A percentile compares a stretch with the other conserved stretches of the same genome.
These are phyloP conservation scores for Echinometra lucunter DNA, from an alignment of 53 echinoderm and acorn worm species.

Conservation along the genomic window DNA sequence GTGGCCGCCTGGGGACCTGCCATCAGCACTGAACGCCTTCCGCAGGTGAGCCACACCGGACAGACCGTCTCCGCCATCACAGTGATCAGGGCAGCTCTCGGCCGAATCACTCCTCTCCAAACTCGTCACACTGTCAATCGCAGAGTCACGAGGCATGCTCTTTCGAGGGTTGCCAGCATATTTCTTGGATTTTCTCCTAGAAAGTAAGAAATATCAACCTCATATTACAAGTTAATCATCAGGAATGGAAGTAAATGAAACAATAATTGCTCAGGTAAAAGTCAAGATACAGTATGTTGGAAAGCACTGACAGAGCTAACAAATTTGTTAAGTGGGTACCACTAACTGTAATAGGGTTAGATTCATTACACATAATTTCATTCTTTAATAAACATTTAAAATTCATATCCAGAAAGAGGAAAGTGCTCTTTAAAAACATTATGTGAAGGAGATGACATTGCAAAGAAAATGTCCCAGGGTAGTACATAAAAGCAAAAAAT, in stretches of 20 bases:
- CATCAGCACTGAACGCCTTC: slow-evolving; percentile 84
- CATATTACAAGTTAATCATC: not conserved
- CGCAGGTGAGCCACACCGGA: slow-evolving; percentile 78
- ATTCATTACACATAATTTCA: too few species aligned
- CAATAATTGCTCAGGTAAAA: not conserved
- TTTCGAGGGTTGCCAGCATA: slow-evolving; percentile 53
- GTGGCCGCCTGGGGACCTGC: slow-evolving; percentile 29
- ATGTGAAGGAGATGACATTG: too few species aligned
- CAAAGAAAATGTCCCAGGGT: too few species aligned
- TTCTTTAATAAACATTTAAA: too few species aligned
- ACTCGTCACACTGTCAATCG: slow-evolving; percentile 75
- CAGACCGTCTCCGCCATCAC: slow-evolving; percentile 18
- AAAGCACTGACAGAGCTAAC: not conserved
- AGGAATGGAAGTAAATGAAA: not conserved
- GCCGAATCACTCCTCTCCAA: slow-evolving; percentile 75
- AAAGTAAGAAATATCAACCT: not conserved
- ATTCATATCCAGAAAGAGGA: too few species aligned
- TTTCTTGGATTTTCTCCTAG: slow-evolving; percentile 82
- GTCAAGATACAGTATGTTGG: not conserved
- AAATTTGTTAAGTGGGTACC: too few species aligned
- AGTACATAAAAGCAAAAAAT: too few species aligned
- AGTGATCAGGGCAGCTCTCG: slow-evolving; percentile 74
- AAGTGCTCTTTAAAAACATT: too few species aligned
- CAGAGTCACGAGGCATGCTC: slow-evolving; percentile 75
- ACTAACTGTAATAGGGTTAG: too few species aligned